These are phyloP conservation scores for Noctua comes DNA, from an alignment of 2,888 invertebrate genomes.

Conservation along the genomic window DNA sequence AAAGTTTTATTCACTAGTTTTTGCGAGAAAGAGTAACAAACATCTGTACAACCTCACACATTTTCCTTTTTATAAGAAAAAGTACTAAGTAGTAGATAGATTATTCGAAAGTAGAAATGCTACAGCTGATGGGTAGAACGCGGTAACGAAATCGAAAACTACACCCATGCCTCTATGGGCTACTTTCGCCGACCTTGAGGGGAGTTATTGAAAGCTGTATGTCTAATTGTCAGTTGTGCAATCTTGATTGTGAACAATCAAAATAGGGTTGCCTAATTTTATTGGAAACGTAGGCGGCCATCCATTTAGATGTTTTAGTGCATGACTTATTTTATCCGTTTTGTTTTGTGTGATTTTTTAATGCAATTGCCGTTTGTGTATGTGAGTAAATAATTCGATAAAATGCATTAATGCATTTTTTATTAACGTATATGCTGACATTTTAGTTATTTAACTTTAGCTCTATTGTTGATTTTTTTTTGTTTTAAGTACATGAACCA, in stretches of 20 bases:
- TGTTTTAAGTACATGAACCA: no score
- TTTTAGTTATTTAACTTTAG: no score
- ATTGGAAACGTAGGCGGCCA: constrained; percentile 40
- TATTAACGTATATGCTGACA: no score
- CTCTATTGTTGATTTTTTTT: no score
- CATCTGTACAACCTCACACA: not conserved
- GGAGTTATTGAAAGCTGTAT: constrained; percentile 75
- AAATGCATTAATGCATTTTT: no score
- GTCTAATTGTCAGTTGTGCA: constrained; percentile 80
- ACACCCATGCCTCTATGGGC: constrained; percentile 49
- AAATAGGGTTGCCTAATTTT: constrained; percentile 77
- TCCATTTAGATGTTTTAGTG: constrained; percentile 48
- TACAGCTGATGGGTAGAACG: constrained; percentile 48
- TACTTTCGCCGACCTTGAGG: constrained; percentile 83
- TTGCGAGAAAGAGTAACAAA: not conserved
- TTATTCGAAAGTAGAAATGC: constrained; percentile 45
- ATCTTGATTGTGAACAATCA: constrained; percentile 77
- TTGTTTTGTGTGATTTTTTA: not conserved
- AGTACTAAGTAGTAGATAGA: not conserved
- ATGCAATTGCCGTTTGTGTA: no score
- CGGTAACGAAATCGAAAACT: constrained; percentile 75
- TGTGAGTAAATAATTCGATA: no score
- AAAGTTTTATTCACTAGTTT: not conserved
- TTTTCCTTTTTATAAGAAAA: not conserved
- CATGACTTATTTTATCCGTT: not conserved